phyloP scores from a whole-genome alignment of 2,888 invertebrate genomes.

The Dolichopus griseipennis region DNA sequence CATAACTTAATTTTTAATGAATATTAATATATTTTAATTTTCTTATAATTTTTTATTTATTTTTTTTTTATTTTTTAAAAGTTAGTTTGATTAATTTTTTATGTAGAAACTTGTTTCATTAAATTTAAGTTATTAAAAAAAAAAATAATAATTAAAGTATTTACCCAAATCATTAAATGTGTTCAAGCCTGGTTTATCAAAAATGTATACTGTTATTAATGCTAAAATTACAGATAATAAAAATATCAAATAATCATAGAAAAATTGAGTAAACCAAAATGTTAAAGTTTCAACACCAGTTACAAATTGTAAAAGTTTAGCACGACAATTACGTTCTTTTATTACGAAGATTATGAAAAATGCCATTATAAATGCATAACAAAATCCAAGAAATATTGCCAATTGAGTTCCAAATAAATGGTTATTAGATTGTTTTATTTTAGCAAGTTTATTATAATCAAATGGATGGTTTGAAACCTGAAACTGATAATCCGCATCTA shows the following conservation, averaged over 20 bases:
- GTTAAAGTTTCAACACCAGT: conserved; percentile 61
- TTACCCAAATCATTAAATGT: conserved; percentile 29
- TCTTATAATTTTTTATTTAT: too few relatives aligned
- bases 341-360: conserved; percentile 55
- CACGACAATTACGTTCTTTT: conserved; percentile 61
- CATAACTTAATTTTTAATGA: too few relatives aligned
- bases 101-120: too few relatives aligned
- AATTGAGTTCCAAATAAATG: conserved; percentile 48
- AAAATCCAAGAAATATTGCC: conserved; percentile 63
- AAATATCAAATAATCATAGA: conserved; percentile 50
- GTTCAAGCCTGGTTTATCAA: conserved; percentile 52
- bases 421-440: conserved; percentile 31
- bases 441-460: conserved; percentile 44
- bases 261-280: conserved; percentile 61
- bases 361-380: conserved; percentile 60
- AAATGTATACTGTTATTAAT: conserved; percentile 54
- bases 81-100: too few relatives aligned
- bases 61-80: too few relatives aligned
- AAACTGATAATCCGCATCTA: conserved; percentile 50
- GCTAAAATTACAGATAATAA: conserved; percentile 59
- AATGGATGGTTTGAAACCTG: conserved; percentile 57
- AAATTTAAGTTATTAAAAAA: too few relatives aligned
- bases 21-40: too few relatives aligned
- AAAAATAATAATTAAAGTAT: conserved; percentile 9
- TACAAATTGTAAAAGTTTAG: conserved; percentile 68